Evolutionary conservation across 2,888 invertebrate species (phyloP).

Genomic region (Drosophila diplacantha): DNA sequence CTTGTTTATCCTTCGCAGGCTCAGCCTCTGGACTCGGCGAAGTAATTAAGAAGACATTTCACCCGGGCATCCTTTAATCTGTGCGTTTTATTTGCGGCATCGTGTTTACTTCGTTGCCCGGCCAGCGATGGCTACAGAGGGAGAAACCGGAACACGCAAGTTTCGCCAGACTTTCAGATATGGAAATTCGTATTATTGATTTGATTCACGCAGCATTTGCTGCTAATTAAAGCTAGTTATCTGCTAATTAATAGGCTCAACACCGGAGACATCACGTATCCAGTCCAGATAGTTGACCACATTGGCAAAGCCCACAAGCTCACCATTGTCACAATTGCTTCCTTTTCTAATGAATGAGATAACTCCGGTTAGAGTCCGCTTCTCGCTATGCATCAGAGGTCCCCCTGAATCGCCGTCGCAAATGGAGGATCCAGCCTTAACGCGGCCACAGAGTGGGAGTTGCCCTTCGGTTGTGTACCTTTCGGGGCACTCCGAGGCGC

Average conservation of each 20-base stretch:
- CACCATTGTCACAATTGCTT: not conserved
- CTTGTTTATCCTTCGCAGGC: slow-evolving; percentile 32
- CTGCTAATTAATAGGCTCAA: not conserved
- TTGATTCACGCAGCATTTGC: too few relatives aligned
- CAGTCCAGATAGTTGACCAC: not conserved
- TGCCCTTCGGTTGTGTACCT: not conserved
- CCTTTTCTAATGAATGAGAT: not conserved
- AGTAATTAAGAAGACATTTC: slow-evolving; percentile 75
- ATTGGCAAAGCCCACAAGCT: not conserved
- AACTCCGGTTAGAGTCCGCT: not conserved
- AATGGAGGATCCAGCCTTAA: not conserved
- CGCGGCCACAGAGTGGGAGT: not conserved
- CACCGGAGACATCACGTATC: not conserved
- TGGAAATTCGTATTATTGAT: slow-evolving; percentile 15
- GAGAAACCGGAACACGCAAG: not conserved
- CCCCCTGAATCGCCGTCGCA: not conserved
- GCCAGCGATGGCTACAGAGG: slow-evolving; percentile 32
- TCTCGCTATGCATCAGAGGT: not conserved
- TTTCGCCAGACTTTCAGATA: slow-evolving; percentile 17
- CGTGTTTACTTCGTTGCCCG: slow-evolving; percentile 51
- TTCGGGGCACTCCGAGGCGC: not conserved
- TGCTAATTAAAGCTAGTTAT: too few relatives aligned
- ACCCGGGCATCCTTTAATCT: slow-evolving; percentile 74
- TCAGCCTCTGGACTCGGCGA: slow-evolving; percentile 56
- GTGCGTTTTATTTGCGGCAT: slow-evolving; percentile 67